phyloP scores from a whole-genome alignment of 2,113 vertebrate genomes.

The Nothobranchius furzeri region DNA sequence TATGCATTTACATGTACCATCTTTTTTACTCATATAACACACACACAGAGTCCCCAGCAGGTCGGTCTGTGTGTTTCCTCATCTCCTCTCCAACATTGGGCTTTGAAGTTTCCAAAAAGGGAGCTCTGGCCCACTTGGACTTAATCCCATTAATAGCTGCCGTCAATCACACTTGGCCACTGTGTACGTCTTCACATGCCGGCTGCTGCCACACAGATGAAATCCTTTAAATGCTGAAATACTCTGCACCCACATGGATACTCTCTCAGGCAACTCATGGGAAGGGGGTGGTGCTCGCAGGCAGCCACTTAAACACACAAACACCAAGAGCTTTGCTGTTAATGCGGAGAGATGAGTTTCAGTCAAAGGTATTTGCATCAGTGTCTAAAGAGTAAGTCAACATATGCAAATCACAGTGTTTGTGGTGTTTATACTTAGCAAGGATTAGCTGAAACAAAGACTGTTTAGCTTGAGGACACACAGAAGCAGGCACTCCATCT shows the following conservation, averaged over 20 bases:
- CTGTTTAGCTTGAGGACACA: slow-evolving; percentile 59
- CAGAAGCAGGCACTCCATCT: slow-evolving; percentile 38
- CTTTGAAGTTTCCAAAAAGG: slow-evolving; percentile 68
- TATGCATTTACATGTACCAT: slow-evolving; percentile 19
- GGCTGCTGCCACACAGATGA: slow-evolving; percentile 32
- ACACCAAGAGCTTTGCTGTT: slow-evolving; percentile 46
- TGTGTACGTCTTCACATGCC: slow-evolving; percentile 27
- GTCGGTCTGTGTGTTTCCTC: slow-evolving; percentile 42
- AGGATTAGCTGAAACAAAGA: slow-evolving; percentile 73
- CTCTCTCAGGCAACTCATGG: slow-evolving; percentile 12
- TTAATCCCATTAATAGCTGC: slow-evolving; percentile 74
- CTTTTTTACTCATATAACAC: slow-evolving; percentile 2
- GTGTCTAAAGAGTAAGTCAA: slow-evolving; percentile 67
- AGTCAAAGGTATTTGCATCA: slow-evolving; percentile 70
- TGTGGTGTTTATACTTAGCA: slow-evolving; percentile 68
- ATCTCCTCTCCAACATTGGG: slow-evolving; percentile 35
- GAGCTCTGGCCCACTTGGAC: slow-evolving; percentile 69
- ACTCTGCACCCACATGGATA: slow-evolving; percentile 7
- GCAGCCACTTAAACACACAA: slow-evolving; percentile 28
- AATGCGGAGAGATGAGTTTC: slow-evolving; percentile 55
- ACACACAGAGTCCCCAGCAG: slow-evolving; percentile 32
- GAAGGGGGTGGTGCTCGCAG: slow-evolving; percentile 13
- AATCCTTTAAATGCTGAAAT: slow-evolving; percentile 19
- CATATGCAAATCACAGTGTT: slow-evolving; percentile 68
- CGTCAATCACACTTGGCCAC: slow-evolving; percentile 63